Evolutionary conservation across 2,888 invertebrate species (phyloP), one percentile per base, ranked within the genome.

Genomic region (Osmoderma eremita): DNA sequence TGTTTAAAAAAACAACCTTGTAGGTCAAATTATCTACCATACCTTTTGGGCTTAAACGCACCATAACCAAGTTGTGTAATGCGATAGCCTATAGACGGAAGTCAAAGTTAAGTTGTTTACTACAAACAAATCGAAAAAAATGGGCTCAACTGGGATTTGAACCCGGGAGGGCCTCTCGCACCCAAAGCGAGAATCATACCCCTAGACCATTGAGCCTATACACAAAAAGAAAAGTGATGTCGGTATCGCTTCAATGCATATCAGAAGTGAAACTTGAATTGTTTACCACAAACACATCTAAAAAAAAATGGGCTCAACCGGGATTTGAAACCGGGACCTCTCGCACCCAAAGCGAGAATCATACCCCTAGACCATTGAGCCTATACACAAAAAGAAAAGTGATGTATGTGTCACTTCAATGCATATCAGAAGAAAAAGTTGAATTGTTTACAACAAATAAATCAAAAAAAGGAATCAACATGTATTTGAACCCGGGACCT

Each of bases 161-260:
- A 54, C 53, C 51, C 51, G 51, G 51, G 51, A 51, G n/a, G n/a
- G n/a, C 81, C 81, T 82, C 82, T 82, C 82, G 82, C 82, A 82
- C 82, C 82, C 82, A 80, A 82, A 82, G 82, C 81, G 82, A 82
- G 80, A 82, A 82, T 82, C 82, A 82, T 82, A 82, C 82, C 81
- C 82, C 82, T 82, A 82, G 82, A 82, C 82, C 82, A 82, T 79
- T 82, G 82, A 82, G 82, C 81, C 82, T n/a, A n/a, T n/a, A n/a
- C n/a, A n/a, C n/a, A n/a, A n/a, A n/a, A n/a, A n/a, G n/a, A n/a
- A n/a, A n/a, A n/a, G n/a, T n/a, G n/a, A n/a, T n/a, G n/a, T n/a
- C n/a, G n/a, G n/a, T n/a, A n/a, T n/a, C n/a, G n/a, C n/a, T n/a
- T n/a, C n/a, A n/a, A n/a, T n/a, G n/a, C n/a, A 5, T 24, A 24